Base-by-base conservation (phyloP, 2,888 invertebrate genomes). In the Hirtodrosophila cameraria region DNA sequence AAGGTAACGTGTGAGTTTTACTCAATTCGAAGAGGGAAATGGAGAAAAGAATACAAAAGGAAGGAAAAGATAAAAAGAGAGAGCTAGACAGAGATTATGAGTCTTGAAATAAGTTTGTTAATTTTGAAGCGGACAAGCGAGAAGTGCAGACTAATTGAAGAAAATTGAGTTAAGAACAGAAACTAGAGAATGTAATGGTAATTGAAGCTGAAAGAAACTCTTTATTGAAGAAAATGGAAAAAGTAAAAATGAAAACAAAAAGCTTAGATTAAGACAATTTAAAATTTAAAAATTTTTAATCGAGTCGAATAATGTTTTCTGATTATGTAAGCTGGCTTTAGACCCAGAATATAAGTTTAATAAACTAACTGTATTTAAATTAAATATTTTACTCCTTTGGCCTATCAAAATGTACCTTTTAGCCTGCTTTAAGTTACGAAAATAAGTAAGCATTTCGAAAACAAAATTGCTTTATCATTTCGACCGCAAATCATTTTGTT, bases 401-500 rank as follows among this genome's bases (percentile, higher is more conserved):
- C 6, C 3, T 52, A 68, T 54, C 13, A 48, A 63, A 49, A 27
- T 43, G n/a, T 27, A 30, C 16, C 49, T 50, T 33, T 53, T 27
- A 39, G 31, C 33, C n/a, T 20, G 25, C 25, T 13, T 45, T 12
- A 30, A 30, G 25, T 38, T 50, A 12, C 12, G 12, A n/a, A n/a
- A 9, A n/a, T 8, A 25, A 15, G 15, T 13, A 15, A 18, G 16
- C n/a, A 15, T 42, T 27, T 11, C n/a, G n/a, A 13, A 39, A 5
- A 31, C 16, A 33, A 70, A 61, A 48, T 49, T 45, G 62, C 60
- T 31, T 36, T 41, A 52, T 76, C 66, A 80, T 54, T 53, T 73
- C 55, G 46, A 70, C 52, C 66, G 74, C 73, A 67, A 74, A 71
- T 76, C 61, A 71, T 77, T 74, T 25, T 35, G 33, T 42, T 65